Percentiles rank a stretch among this genome's conserved stretches.
These are phyloP conservation scores for Patella vulgata DNA, from an alignment of 1,140 invertebrate species.

Conservation along the genomic window DNA sequence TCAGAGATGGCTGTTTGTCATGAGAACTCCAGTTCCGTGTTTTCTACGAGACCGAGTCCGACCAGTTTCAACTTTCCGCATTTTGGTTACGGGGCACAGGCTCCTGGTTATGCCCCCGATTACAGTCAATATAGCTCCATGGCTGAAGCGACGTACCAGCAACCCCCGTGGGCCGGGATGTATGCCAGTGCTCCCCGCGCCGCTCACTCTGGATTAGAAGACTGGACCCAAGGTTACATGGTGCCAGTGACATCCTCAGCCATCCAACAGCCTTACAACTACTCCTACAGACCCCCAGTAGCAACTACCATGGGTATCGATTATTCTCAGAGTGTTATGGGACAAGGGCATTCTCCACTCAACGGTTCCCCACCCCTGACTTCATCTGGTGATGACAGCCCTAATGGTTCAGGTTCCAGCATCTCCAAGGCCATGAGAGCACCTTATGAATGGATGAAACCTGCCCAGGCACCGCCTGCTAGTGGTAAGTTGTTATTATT, in stretches of 20 bases:
- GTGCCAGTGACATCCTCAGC: background rate
- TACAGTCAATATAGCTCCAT: background rate
- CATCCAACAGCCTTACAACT: background rate
- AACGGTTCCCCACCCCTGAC: background rate
- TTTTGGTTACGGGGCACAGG: constrained; percentile 1
- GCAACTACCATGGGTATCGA: background rate
- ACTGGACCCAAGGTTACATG: constrained; percentile 14
- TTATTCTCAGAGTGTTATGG: constrained; percentile 7
- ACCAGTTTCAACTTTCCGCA: constrained; percentile 1
- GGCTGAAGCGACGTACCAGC: too few species aligned
- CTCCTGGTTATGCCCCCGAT: background rate
- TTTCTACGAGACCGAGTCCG: constrained; percentile 1
- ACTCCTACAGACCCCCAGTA: constrained; percentile 2
- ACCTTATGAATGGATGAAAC: constrained; percentile 23
- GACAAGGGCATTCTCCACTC: background rate
- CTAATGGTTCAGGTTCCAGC: background rate
- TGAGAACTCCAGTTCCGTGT: background rate
- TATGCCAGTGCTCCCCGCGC: background rate
- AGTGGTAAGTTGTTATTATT: constrained; percentile 19
- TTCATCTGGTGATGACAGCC: background rate
- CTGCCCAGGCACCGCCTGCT: constrained; percentile 15
- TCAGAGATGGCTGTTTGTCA: background rate
- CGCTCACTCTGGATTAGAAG: constrained; percentile 11
- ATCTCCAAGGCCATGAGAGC: constrained; percentile 15
- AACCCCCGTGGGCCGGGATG: too few species aligned